Evolutionary conservation across 2,113 vertebrate genomes (phyloP), one percentile per base, ranked within the genome.

Genomic region (Pionites leucogaster): DNA sequence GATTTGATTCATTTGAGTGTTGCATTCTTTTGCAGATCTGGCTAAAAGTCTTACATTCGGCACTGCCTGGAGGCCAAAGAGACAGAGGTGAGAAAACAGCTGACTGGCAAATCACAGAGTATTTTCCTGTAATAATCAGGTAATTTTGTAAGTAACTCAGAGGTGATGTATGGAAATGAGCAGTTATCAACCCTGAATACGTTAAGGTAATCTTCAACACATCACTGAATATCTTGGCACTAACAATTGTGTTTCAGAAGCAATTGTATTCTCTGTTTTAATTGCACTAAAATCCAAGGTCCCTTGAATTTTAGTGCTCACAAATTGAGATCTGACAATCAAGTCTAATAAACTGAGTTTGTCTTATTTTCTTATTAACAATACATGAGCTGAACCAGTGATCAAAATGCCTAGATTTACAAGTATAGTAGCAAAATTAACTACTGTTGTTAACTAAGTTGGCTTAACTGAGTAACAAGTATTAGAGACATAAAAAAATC

Each of bases 161-260:
- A 70, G 84, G 68, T 63, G 44, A 69, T 39, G 17, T 24, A 78
- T 74, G 47, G 37, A 80, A 81, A 59, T 57, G 53, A 88, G 55
- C 55, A 59, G 42, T 81, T 92, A 86, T 88, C 90, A 95, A 94
- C 76, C 90, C 86, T 68, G 17, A 47, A 65, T 28, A 33, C 76
- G 65, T 90, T 69, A 93, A 42, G 76, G n/a, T 49, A 76, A 79
- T 88, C 80, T 81, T 90, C 78, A 92, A 88, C 37, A 92, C 22
- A 88, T 49, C 83, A 78, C 12, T 19, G 52, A 94, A 5, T 60
- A 75, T 68, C 72, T 41, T 94, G 82, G 80, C 64, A 75, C 33
- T 49, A 41, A 57, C 64, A 92, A 75, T 3, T n/a, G 18, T 77
- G 74, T 55, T 71, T 82, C 84, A 78, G 72, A 24, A 81, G 72